Evolutionary conservation across 2,888 invertebrate species (phyloP).

Genomic region (Thecophora atra): DNA sequence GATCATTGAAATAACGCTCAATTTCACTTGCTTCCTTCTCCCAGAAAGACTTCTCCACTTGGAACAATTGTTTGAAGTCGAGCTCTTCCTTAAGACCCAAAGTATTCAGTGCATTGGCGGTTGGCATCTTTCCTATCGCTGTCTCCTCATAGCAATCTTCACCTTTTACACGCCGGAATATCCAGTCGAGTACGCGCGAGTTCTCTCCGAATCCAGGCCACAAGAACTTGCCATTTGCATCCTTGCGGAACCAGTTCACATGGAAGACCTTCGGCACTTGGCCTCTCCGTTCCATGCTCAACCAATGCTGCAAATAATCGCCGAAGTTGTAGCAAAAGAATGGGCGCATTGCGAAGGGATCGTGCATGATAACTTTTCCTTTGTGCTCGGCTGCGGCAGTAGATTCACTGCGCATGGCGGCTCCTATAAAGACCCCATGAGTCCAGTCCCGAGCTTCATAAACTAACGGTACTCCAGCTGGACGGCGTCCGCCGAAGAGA

Average conservation of each 20-base stretch:
- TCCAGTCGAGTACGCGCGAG: slow-evolving; percentile 95
- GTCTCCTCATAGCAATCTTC: slow-evolving; percentile 77
- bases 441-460: slow-evolving; percentile 93
- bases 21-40: slow-evolving; percentile 82
- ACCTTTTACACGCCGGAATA: slow-evolving; percentile 84
- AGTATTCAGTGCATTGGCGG: slow-evolving; percentile 73
- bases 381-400: slow-evolving; percentile 98
- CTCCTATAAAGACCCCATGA: slow-evolving; percentile 96
- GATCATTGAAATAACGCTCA: slow-evolving; percentile 87
- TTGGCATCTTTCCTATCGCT: slow-evolving; percentile 79
- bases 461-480: slow-evolving; percentile 91
- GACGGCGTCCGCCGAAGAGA: slow-evolving; percentile 94
- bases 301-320: slow-evolving; percentile 93
- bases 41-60: slow-evolving; percentile 92
- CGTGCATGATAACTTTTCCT: slow-evolving; percentile 93
- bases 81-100: slow-evolving; percentile 75
- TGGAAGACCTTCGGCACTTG: slow-evolving; percentile 95
- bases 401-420: slow-evolving; percentile 93
- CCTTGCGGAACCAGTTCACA: slow-evolving; percentile 98
- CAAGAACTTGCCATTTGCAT: slow-evolving; percentile 84
- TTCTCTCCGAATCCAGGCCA: slow-evolving; percentile 99
- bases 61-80: slow-evolving; percentile 82
- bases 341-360: slow-evolving; percentile 99
- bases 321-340: slow-evolving; percentile 99
- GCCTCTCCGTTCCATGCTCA: slow-evolving; percentile 79